These are phyloP conservation scores for Drepanosiphum platanoidis DNA, from an alignment of 2,888 invertebrate species.

Conservation along the genomic window DNA sequence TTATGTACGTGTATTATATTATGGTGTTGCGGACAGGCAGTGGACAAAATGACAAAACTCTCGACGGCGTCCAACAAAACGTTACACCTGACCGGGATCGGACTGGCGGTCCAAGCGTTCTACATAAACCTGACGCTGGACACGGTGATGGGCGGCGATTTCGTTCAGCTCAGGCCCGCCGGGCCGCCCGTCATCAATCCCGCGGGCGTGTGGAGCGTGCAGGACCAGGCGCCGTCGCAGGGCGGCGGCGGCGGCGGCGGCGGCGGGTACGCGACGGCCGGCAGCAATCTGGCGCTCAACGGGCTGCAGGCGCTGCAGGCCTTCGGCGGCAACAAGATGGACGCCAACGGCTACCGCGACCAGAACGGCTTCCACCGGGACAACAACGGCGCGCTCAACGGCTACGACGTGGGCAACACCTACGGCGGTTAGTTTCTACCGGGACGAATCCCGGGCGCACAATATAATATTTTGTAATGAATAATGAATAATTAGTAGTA, in stretches of 20 bases:
- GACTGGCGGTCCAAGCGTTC: slow-evolving; percentile 64
- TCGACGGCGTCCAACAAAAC: slow-evolving; percentile 63
- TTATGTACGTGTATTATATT: too few species aligned
- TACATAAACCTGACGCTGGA: slow-evolving; percentile 64
- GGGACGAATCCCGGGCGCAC: too few species aligned
- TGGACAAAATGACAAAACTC: slow-evolving; percentile 61
- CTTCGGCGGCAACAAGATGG: slow-evolving; percentile 63
- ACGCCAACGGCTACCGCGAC: slow-evolving; percentile 64
- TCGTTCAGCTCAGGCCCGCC: slow-evolving; percentile 63
- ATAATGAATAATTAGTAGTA: too few species aligned
- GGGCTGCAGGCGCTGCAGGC: slow-evolving; percentile 59
- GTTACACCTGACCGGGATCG: slow-evolving; percentile 64
- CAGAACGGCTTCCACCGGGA: slow-evolving; percentile 65
- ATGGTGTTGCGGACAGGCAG: slow-evolving; percentile 37
- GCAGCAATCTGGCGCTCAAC: slow-evolving; percentile 60
- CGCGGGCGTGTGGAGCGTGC: slow-evolving; percentile 63
- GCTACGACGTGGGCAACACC: slow-evolving; percentile 65
- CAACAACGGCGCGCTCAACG: slow-evolving; percentile 64
- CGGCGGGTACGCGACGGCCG: slow-evolving; percentile 40
- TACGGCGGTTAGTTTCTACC: slow-evolving; percentile 64
- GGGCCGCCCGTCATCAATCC: slow-evolving; percentile 64
- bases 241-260: too few species aligned
- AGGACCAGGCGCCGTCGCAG: slow-evolving; percentile 58
- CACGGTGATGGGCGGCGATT: slow-evolving; percentile 64
- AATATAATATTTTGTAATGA: neutral